A percentile compares a stretch with the other conserved stretches of the same genome.
Conservation (phyloP, 2,888 invertebrate genomes). For the Ochropacha duplaris region DNA sequence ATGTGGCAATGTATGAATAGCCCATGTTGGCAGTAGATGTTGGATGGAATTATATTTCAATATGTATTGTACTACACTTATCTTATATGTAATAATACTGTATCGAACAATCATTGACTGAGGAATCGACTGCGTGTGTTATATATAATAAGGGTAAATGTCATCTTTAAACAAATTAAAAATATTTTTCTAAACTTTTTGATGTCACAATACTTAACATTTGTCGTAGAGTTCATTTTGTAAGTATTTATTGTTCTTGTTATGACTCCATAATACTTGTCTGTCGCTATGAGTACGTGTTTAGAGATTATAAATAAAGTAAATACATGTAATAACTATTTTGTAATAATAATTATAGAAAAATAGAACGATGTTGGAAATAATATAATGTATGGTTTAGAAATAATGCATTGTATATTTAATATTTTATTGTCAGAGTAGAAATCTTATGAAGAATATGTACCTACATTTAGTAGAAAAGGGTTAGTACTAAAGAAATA, state of each 20-base stretch:
- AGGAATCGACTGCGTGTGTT: conserved; percentile 74
- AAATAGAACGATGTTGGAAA: conserved; percentile 70
- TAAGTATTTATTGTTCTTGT: conserved; percentile 69
- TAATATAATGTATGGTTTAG: conserved; percentile 49
- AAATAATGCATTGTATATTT: conserved; percentile 44
- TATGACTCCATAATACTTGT: conserved; percentile 47
- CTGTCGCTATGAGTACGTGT: conserved; percentile 27
- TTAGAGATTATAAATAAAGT: conserved; percentile 12
- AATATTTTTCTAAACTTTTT: conserved; percentile 83
- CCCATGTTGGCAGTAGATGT: neutral
- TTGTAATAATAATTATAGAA: conserved; percentile 44
- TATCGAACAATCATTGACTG: conserved; percentile 61
- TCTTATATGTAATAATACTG: conserved; percentile 18
- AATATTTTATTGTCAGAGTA: conserved; percentile 61
- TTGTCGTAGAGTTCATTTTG: conserved; percentile 63
- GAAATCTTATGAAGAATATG: conserved; percentile 56
- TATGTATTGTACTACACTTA: conserved; percentile 11
- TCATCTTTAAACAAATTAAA: conserved; percentile 67
- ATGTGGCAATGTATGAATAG: neutral
- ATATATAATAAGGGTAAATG: conserved; percentile 66
- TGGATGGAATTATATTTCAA: conserved; percentile 1
- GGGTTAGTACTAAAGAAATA: conserved; percentile 33
- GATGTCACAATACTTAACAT: conserved; percentile 62
- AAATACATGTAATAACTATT: conserved; percentile 43
- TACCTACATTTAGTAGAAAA: conserved; percentile 21